Evolutionary conservation across 1,140 invertebrate species (phyloP).

Genomic region (Arion vulgaris): DNA sequence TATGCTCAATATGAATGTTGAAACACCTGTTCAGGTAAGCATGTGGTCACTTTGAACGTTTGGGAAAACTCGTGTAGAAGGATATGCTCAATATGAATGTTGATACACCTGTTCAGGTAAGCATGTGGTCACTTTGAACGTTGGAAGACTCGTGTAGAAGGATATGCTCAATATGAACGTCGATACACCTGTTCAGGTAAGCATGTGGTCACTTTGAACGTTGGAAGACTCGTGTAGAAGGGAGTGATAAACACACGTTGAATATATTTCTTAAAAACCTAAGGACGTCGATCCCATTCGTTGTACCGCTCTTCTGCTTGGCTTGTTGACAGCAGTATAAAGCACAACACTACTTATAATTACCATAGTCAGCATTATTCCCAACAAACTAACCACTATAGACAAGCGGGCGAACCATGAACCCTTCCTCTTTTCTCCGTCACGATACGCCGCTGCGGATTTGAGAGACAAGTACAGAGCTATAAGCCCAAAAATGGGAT

Average conservation of each 20-base stretch:
- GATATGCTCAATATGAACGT: no score
- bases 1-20: no score
- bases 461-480: slow-evolving; percentile 44
- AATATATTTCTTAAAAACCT: not conserved
- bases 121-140: no score
- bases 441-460: slow-evolving; percentile 42
- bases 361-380: slow-evolving; percentile 30
- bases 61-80: no score
- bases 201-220: no score
- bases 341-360: not conserved
- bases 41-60: no score
- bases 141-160: no score
- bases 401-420: not conserved
- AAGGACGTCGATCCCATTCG: not conserved
- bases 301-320: no score
- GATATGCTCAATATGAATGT: no score
- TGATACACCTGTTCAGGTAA: no score
- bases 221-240: not conserved
- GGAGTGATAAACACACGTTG: not conserved
- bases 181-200: no score
- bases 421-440: not conserved
- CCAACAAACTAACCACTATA: slow-evolving; percentile 1
- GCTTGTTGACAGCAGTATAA: slow-evolving; percentile 13
- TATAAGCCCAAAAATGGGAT: slow-evolving; percentile 42
- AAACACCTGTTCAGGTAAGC: no score